These are phyloP conservation scores for Pristionchus pacificus DNA, from an alignment of 1,140 invertebrate genomes.

Conservation along the genomic window DNA sequence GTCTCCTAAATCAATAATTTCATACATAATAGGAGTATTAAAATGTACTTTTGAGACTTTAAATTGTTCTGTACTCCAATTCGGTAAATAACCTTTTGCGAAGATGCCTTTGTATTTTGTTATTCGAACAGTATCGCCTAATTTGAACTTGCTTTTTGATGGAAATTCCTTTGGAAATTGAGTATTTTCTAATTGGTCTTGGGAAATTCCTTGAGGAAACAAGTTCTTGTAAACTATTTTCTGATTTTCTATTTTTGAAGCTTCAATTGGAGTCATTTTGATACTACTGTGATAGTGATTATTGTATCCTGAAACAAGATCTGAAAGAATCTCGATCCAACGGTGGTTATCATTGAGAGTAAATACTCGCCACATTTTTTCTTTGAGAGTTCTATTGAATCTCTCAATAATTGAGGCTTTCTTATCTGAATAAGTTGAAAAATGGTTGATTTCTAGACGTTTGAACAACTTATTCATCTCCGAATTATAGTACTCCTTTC, in stretches of 20 bases:
- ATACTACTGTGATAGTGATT: conserved; percentile 41
- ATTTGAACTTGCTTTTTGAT: conserved; percentile 16
- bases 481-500: conserved; percentile 57
- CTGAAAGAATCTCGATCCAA: conserved; percentile 40
- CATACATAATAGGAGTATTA: background rate
- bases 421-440: conserved; percentile 39
- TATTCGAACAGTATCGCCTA: conserved; percentile 43
- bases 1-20: conserved; percentile 8
- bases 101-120: conserved; percentile 36
- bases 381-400: conserved; percentile 51
- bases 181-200: conserved; percentile 2
- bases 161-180: conserved; percentile 15
- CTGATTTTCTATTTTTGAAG: conserved; percentile 31
- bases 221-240: conserved; percentile 7
- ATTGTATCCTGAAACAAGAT: conserved; percentile 48
- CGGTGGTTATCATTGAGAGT: conserved; percentile 40
- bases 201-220: background rate
- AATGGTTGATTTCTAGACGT: conserved; percentile 12
- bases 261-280: conserved; percentile 38
- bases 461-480: conserved; percentile 32
- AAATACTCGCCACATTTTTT: conserved; percentile 47
- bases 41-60: conserved; percentile 36
- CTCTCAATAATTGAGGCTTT: too few species aligned
- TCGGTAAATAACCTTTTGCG: conserved; percentile 39
- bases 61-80: conserved; percentile 44